phyloP scores from a whole-genome alignment of 2,113 vertebrate genomes.

The Eurypyga helias region DNA sequence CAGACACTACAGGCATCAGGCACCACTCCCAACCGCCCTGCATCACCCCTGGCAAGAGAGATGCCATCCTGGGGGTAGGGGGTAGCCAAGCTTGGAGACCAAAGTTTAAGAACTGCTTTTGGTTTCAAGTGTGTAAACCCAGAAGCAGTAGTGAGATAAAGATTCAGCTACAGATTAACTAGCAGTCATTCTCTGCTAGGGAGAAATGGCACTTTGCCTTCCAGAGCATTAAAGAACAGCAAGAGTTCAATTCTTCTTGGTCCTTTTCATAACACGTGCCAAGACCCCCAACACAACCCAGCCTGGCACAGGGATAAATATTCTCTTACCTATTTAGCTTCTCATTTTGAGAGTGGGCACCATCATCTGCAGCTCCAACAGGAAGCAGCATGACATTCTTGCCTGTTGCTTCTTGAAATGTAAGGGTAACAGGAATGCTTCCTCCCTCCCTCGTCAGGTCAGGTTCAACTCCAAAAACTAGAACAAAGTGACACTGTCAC shows the following conservation, averaged over 20 bases:
- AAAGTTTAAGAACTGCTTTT: not conserved
- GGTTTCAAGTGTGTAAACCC: not conserved
- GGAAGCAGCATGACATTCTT: constrained; percentile 96
- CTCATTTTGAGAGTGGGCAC: constrained; percentile 97
- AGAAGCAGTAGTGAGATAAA: not conserved
- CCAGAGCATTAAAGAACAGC: not conserved
- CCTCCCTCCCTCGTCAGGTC: constrained; percentile 95
- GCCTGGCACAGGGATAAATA: not conserved
- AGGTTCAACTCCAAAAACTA: constrained; percentile 95
- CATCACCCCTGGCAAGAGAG: not conserved
- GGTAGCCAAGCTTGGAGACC: not conserved
- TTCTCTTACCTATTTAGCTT: constrained; percentile 90
- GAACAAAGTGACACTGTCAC: not conserved
- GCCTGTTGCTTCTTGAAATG: constrained; percentile 96
- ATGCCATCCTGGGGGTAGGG: not conserved
- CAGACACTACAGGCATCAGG: not conserved
- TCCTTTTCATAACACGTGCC: not conserved
- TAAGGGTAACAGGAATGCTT: constrained; percentile 95
- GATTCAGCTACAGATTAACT: not conserved
- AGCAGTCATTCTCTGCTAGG: not conserved
- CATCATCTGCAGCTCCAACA: constrained; percentile 92
- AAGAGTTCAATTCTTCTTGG: not conserved
- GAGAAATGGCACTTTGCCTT: not conserved
- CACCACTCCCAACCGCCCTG: not conserved
- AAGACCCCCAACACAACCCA: not conserved